Evolutionary conservation across 2,113 vertebrate genomes (phyloP), one percentile per base, ranked within the genome.

Genomic region (Tragulus kanchil): DNA sequence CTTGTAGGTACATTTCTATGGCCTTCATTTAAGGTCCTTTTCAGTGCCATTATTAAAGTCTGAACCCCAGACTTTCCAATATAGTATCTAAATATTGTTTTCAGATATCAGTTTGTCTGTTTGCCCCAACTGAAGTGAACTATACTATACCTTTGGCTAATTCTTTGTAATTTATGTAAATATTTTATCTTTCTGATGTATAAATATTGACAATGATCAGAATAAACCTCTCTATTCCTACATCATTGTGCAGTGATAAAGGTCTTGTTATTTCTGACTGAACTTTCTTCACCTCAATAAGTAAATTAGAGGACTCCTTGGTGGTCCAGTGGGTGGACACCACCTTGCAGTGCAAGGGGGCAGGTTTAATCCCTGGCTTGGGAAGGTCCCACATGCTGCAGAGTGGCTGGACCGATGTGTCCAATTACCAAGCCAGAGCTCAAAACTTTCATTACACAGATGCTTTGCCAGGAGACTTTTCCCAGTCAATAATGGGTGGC

Each of bases 221-320:
- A 93, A 78, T 93, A 91, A 90, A 28, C 75, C 42, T 95, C 50
- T 92, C 62, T 31, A 79, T 75, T 59, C 26, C 19, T 84, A 65
- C 5, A 23, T 25, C n/a, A 56, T 16, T 21, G n/a, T 67, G 16
- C 50, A 94, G 50, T 65, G 58, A 42, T 67, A 85, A 65, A 85
- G n/a, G 23, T 50, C 69, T 50, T 87, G 4, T 52, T 93, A 45
- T 45, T 91, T 73, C 56, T 88, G 28, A 77, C 48, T 85, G 21
- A 21, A 77, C 11, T 94, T 58, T 59, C 36, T 95, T 93, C 45
- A 81, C 67, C 26, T 82, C 42, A n/a, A 28, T 48, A 12, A 26
- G 26, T 95, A 64, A 85, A 52, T 31, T 45, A 59, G 52, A n/a
- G 36, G 36, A 36, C 36, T 36, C 36, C 36, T 36, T 36, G 36